Base-by-base conservation (phyloP, 1,140 invertebrate species). In the Laupala kohalensis region DNA sequence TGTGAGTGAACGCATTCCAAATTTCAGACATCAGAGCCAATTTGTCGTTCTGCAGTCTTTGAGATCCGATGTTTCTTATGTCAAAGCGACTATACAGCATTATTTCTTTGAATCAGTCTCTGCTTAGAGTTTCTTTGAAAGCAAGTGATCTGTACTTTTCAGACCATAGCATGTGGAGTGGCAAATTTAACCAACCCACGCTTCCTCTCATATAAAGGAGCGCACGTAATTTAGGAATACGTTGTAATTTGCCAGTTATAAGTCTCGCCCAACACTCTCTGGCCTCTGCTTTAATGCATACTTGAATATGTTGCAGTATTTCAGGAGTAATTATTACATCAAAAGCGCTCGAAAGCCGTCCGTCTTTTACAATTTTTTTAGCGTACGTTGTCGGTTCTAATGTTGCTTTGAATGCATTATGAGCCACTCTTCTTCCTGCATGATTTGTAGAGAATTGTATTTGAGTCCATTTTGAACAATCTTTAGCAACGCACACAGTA, bases 121-220 rank as follows among this genome's bases (percentile, higher is more conserved):
- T 15, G 6, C 30, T 37, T 37, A 37, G 30, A 37, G 15, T 37
- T 37, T 6, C 30, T 37, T 37, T 37, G 30, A 37, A 37, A 37
- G 15, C 30, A 37, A 15, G 30, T 15, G 30, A 37, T 37, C 30
- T 75, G 72, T 74, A 78, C 66, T 75, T 74, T 25, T 68, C 74
- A 62, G 67, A 69, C 72, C 73, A 76, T 63, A 76, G 64, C 64
- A 71, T 24, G 70, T 28, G 19, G 77, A 28, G 28, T 77, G 66
- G 28, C 78, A 68, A 75, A 73, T 75, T 30, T 74, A 77, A 66
- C 70, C 74, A 63, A 75, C 69, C 73, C 76, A 77, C 67, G 75
- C 76, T 6, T 53, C 75, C 76, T 64, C 74, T 75, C 64, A 71
- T 74, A 74, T 77, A 78, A 65, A 77, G 30, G 64, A 78, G 37